These are phyloP conservation scores for Phodopus roborovskii DNA, from an alignment of 2,113 vertebrate species.

Conservation along the genomic window DNA sequence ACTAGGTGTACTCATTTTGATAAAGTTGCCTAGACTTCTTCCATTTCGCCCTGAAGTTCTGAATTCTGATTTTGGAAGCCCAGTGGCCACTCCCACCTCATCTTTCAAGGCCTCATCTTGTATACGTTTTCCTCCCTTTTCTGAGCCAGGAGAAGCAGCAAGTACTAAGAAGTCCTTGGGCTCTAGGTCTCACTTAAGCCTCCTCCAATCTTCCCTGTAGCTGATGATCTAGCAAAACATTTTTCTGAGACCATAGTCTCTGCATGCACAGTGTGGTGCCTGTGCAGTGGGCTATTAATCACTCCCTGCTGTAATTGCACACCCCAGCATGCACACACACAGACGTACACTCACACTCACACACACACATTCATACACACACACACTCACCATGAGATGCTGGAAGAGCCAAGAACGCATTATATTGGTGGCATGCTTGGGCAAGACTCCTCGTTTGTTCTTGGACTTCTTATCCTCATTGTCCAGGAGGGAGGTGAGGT, in stretches of 20 bases:
- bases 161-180: neutral
- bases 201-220: neutral
- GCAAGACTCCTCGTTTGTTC: constrained; percentile 97
- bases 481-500: constrained; percentile 96
- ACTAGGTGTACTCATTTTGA: neutral
- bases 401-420: constrained; percentile 99
- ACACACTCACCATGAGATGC: constrained; percentile 96
- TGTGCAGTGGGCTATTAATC: neutral
- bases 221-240: neutral
- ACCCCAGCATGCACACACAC: constrained; percentile 85
- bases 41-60: neutral
- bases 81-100: neutral
- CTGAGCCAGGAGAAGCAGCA: neutral
- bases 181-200: neutral
- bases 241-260: neutral
- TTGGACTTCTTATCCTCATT: constrained; percentile 99
- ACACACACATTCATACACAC: constrained; percentile 85
- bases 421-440: constrained; percentile 99
- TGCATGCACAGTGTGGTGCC: neutral
- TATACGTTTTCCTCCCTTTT: neutral
- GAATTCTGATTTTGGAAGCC: neutral
- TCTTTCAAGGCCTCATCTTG: neutral
- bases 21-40: neutral
- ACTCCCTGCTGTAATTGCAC: neutral
- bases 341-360: constrained; percentile 61